A percentile compares a stretch with the other conserved stretches of the same genome.
Evolutionary conservation across 2,888 invertebrate genomes (phyloP).

Genomic region (Autographa gamma): DNA sequence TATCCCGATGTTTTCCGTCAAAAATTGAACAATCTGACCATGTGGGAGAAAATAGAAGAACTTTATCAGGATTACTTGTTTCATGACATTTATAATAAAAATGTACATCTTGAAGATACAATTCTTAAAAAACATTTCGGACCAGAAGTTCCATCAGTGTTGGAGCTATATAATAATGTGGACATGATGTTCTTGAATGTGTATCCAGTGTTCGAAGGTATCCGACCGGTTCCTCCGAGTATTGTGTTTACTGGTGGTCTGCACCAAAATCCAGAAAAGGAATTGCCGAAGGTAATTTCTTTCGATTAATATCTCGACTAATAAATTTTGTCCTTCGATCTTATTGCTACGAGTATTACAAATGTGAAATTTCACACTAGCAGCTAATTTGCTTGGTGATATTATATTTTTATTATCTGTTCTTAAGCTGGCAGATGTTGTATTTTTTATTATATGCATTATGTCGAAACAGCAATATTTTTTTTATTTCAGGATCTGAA

Average conservation of each 20-base stretch:
- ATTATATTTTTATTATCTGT: no score
- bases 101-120: constrained; percentile 8
- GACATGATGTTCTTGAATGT: constrained; percentile 77
- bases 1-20: constrained; percentile 19
- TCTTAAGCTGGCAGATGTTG: no score
- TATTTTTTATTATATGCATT: not conserved
- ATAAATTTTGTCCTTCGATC: no score
- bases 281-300: constrained; percentile 68
- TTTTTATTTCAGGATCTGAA: constrained; percentile 23
- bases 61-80: constrained; percentile 26
- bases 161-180: constrained; percentile 59
- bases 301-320: no score
- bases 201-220: constrained; percentile 70
- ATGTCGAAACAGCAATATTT: not conserved
- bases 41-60: constrained; percentile 50
- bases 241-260: constrained; percentile 76
- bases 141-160: constrained; percentile 47
- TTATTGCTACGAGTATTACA: no score
- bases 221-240: constrained; percentile 74
- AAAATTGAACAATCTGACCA: constrained; percentile 29
- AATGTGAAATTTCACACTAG: no score
- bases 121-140: constrained; percentile 33
- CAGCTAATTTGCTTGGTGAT: no score
- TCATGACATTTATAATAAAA: not conserved
- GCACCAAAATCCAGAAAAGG: constrained; percentile 68